A percentile compares a stretch with the other conserved stretches of the same genome.
These are phyloP conservation scores for Stratiomys singularior DNA, from an alignment of 2,888 invertebrate species.

Conservation along the genomic window DNA sequence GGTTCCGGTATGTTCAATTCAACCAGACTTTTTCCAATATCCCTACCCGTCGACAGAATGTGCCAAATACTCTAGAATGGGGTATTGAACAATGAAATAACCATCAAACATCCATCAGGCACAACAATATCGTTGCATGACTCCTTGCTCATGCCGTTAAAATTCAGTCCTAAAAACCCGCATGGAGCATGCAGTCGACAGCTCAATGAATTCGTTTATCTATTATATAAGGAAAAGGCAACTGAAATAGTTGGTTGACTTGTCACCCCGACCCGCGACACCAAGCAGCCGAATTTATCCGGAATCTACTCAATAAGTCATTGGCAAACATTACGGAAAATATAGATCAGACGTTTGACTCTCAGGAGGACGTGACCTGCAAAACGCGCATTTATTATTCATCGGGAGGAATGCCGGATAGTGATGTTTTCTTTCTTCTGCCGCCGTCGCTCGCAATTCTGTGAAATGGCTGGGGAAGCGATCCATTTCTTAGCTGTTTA, in stretches of 20 bases:
- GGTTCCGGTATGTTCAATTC: too few relatives aligned
- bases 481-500: constrained; percentile 1
- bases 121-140: too few relatives aligned
- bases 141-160: too few relatives aligned
- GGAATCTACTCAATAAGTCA: not conserved
- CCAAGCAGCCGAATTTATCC: not conserved
- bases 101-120: too few relatives aligned
- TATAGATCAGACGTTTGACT: constrained; percentile 12
- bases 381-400: constrained; percentile 24
- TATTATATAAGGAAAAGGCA: too few relatives aligned
- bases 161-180: too few relatives aligned
- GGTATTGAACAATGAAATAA: too few relatives aligned
- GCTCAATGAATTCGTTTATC: too few relatives aligned
- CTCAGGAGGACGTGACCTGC: constrained; percentile 17
- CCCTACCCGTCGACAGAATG: too few relatives aligned
- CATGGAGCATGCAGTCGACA: too few relatives aligned
- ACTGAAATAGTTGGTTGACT: not conserved
- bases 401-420: constrained; percentile 6
- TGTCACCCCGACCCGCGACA: not conserved
- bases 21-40: too few relatives aligned
- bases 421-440: not conserved
- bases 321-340: constrained; percentile 21
- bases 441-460: not conserved
- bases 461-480: not conserved
- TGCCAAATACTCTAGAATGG: too few relatives aligned